Evolutionary conservation across 2,797 vertebrate species (phyloP).

Genomic region (Pampus argenteus): DNA sequence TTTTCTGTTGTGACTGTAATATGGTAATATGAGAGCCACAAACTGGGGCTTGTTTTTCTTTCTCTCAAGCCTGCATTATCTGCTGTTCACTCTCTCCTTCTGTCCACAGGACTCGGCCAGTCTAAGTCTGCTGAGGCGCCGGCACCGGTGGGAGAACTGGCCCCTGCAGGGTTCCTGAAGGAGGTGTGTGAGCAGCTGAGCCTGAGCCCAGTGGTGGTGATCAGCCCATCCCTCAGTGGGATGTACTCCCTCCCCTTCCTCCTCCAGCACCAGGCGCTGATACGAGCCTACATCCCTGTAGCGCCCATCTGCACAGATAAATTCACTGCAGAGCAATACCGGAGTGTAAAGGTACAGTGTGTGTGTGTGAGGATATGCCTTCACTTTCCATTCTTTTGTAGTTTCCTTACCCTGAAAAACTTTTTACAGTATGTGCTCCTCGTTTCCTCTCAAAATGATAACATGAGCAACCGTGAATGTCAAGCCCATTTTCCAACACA

Average conservation of each 20-base stretch:
- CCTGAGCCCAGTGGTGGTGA: slow-evolving; percentile 86
- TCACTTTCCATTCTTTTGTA: slow-evolving; percentile 21
- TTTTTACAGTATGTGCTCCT: background rate
- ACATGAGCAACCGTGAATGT: slow-evolving; percentile 44
- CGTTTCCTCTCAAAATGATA: slow-evolving; percentile 29
- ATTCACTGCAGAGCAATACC: slow-evolving; percentile 87
- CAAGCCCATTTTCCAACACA: slow-evolving; percentile 31
- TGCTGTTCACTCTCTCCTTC: background rate
- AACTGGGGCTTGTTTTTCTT: background rate
- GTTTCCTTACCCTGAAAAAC: background rate
- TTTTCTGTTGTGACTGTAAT: no score
- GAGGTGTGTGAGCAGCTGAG: slow-evolving; percentile 86
- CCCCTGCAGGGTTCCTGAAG: slow-evolving; percentile 87
- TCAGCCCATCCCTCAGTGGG: slow-evolving; percentile 97
- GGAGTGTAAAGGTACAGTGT: slow-evolving; percentile 84
- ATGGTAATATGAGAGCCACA: no score
- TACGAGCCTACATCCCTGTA: slow-evolving; percentile 91
- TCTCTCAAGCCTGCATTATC: background rate
- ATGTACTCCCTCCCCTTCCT: slow-evolving; percentile 97
- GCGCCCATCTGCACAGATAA: slow-evolving; percentile 98
- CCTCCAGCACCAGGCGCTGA: slow-evolving; percentile 82
- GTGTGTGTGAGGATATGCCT: background rate
- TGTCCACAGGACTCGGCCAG: slow-evolving; percentile 86
- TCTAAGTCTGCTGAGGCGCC: slow-evolving; percentile 88
- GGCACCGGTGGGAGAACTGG: slow-evolving; percentile 84